Evolutionary conservation across 2,113 vertebrate genomes (phyloP), one percentile per base, ranked within the genome.

Genomic region (Vidua chalybeata): DNA sequence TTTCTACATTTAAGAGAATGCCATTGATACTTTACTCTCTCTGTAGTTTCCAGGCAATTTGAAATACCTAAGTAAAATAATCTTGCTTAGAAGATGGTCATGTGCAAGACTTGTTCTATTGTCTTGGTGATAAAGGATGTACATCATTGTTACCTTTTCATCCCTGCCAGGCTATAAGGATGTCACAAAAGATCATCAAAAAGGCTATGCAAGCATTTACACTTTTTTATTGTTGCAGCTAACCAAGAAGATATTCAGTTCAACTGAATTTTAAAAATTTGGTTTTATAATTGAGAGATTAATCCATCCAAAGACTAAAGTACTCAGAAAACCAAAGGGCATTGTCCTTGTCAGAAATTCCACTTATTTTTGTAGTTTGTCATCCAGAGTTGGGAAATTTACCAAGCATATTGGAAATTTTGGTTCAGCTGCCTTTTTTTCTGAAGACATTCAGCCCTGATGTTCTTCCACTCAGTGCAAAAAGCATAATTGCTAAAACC

Each of bases 361-460:
- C 33, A 55, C 48, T 79, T 72, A 51, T 5, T 37, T 77, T 79
- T 92, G 71, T 46, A 84, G 33, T 62, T 92, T 6, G 1, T 73
- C 67, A 84, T 69, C 43, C 43, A 66, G 35, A 39, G 35, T 69
- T 81, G 67, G 80, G 48, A 83, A 90, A 93, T 83, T 39, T 90
- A 78, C 15, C 46, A 24, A 48, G 48, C 56, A 28, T 24, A 35
- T 15, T 59, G 54, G 56, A 64, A 63, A 63, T 86, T 80, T 84
- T 93, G 39, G 95, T 80, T 78, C 75, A 67, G 59, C 43, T 94
- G 83, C 59, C 43, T 88, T 93, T 92, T 90, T 74, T 33, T 88
- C 63, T 81, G 76, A 77, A 84, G 72, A 43, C 48, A 77, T 86
- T 74, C 68, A 92, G 48, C 30, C 76, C 52, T 74, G 30, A 67